phyloP scores from a whole-genome alignment of 2,113 vertebrate genomes.

The Taxidea taxus region DNA sequence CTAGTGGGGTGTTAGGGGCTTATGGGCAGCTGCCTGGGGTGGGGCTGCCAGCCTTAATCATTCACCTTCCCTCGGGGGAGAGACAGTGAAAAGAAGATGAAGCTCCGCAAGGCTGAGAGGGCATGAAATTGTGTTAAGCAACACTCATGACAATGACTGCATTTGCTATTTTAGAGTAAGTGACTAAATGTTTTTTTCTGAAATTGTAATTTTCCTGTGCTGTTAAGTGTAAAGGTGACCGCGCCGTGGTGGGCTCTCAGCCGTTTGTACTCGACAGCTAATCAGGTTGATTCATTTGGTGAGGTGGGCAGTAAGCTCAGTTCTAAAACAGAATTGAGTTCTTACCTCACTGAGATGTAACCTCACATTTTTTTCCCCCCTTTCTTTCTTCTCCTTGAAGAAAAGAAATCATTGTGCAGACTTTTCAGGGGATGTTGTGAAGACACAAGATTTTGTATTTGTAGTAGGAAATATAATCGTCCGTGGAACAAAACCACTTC shows the following conservation, averaged over 20 bases:
- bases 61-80: neutral
- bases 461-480: conserved; percentile 14
- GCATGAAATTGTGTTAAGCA: conserved; percentile 77
- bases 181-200: conserved; percentile 65
- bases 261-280: conserved; percentile 78
- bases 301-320: conserved; percentile 53
- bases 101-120: conserved; percentile 61
- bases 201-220: conserved; percentile 83
- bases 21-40: neutral
- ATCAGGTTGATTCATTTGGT: conserved; percentile 83
- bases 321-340: conserved; percentile 55
- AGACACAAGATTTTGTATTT: conserved; percentile 48
- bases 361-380: neutral
- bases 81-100: conserved; percentile 50
- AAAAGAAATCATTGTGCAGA: conserved; percentile 20
- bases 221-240: conserved; percentile 86
- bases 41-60: conserved; percentile 43
- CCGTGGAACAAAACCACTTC: neutral
- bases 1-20: neutral
- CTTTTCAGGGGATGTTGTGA: conserved; percentile 12
- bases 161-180: conserved; percentile 77
- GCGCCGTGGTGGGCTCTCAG: conserved; percentile 61
- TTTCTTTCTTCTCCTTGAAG: neutral
- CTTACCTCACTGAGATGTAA: conserved; percentile 31
- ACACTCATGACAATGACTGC: conserved; percentile 65